A percentile compares a stretch with the other conserved stretches of the same genome.
Evolutionary conservation across 2,888 invertebrate species (phyloP).

Genomic region (Amiota minor): DNA sequence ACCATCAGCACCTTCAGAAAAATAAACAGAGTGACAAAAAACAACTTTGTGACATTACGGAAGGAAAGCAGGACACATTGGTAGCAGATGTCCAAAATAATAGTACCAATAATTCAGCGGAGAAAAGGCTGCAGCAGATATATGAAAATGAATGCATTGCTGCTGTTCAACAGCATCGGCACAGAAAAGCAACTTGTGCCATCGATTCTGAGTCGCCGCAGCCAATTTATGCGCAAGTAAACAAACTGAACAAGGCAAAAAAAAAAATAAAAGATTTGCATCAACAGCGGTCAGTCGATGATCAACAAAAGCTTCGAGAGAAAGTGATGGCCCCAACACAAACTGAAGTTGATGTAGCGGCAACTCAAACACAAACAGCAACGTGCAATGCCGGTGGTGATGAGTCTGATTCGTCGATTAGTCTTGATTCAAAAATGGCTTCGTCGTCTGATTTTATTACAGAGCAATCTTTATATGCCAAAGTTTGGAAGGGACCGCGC

Average conservation of each 20-base stretch:
- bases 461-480: conserved; percentile 72
- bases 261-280: conserved; percentile 63
- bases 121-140: conserved; percentile 53
- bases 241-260: conserved; percentile 73
- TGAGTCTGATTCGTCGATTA: conserved; percentile 38
- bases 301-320: conserved; percentile 34
- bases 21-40: conserved; percentile 16
- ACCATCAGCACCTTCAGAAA: conserved; percentile 40
- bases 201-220: conserved; percentile 38
- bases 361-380: conserved; percentile 34
- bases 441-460: conserved; percentile 55
- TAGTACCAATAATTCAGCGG: conserved; percentile 1
- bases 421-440: conserved; percentile 44
- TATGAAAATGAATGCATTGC: conserved; percentile 70
- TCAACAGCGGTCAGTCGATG: conserved; percentile 29
- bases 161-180: conserved; percentile 52
- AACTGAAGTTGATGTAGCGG: conserved; percentile 31
- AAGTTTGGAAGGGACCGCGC: conserved; percentile 74
- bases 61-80: conserved; percentile 34
- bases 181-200: neutral
- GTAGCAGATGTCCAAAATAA: conserved; percentile 18
- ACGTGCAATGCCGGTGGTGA: conserved; percentile 1
- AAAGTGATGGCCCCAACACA: conserved; percentile 43
- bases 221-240: conserved; percentile 73
- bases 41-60: conserved; percentile 28